These are phyloP conservation scores for Hyperoplus lanceolatus DNA, from an alignment of 2,797 vertebrate species.

Conservation along the genomic window DNA sequence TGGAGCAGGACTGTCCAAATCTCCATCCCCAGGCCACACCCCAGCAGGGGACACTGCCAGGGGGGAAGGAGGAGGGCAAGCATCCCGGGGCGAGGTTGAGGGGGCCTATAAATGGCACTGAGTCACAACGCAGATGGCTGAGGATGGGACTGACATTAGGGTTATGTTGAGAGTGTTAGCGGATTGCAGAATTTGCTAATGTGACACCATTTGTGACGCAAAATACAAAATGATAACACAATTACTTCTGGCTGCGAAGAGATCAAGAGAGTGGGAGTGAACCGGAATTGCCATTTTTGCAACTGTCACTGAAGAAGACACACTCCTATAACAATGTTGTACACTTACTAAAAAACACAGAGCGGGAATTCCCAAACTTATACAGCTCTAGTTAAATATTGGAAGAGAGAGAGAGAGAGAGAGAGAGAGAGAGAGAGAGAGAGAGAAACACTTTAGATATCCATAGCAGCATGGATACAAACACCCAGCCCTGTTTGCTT, in stretches of 20 bases:
- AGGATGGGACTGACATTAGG: conserved; percentile 42
- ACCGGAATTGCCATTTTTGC: conserved; percentile 2
- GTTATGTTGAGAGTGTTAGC: conserved; percentile 8
- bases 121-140: conserved; percentile 70
- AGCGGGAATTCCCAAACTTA: conserved; percentile 52
- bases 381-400: conserved; percentile 66
- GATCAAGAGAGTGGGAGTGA: conserved; percentile 5
- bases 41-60: conserved; percentile 58
- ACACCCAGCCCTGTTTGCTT: conserved; percentile 65
- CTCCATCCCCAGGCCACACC: conserved; percentile 65
- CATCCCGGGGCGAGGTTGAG: conserved; percentile 56
- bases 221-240: conserved; percentile 29
- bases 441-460: conserved; percentile 18
- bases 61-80: conserved; percentile 38
- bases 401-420: conserved; percentile 30
- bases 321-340: conserved; percentile 13
- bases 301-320: conserved; percentile 21
- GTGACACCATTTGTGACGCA: conserved; percentile 38
- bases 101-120: conserved; percentile 66
- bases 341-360: conserved; percentile 17
- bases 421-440: conserved; percentile 26
- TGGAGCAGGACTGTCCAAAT: conserved; percentile 61
- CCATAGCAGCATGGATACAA: conserved; percentile 25
- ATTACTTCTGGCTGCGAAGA: not conserved
- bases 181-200: conserved; percentile 24